A percentile compares a stretch with the other conserved stretches of the same genome.
Conservation (phyloP, 2,888 invertebrate genomes). For the Hypena proboscidalis region DNA sequence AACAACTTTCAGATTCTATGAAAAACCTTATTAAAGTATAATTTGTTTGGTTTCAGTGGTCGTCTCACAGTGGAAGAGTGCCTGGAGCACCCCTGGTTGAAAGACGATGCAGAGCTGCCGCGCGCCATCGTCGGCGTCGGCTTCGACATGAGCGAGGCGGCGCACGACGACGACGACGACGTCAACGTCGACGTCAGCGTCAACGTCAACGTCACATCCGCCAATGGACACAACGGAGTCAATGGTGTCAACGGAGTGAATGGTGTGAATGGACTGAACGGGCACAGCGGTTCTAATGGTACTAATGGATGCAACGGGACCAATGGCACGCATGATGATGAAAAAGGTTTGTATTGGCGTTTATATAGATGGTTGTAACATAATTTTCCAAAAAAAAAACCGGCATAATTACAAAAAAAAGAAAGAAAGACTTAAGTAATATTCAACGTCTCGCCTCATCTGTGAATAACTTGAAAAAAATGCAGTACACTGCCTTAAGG, state of each 20-base stretch:
- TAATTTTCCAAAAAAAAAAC: no score
- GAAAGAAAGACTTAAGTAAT: no score
- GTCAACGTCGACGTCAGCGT: conserved; percentile 48
- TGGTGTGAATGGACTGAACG: conserved; percentile 47
- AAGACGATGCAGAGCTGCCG: conserved; percentile 85
- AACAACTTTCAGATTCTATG: no score
- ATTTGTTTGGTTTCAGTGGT: conserved; percentile 86
- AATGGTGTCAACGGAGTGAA: conserved; percentile 47
- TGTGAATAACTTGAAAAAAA: no score
- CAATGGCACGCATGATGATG: conserved; percentile 67
- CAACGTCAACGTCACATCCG: conserved; percentile 32
- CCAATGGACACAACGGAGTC: conserved; percentile 46
- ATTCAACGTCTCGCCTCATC: no score
- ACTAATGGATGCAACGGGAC: conserved; percentile 55
- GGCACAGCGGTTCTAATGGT: conserved; percentile 45
- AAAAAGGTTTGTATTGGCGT: conserved; percentile 62
- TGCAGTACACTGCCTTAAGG: no score
- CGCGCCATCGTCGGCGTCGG: conserved; percentile 77
- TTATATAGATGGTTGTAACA: no score
- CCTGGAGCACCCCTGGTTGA: conserved; percentile 96
- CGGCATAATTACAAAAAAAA: no score
- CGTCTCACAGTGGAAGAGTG: conserved; percentile 95
- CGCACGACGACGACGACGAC: conserved; percentile 60
- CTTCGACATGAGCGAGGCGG: conserved; percentile 58
- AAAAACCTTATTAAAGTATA: neutral